Percentiles rank a stretch among this genome's conserved stretches.
These are phyloP conservation scores for Lontra canadensis DNA, from an alignment of 2,113 vertebrate species.

Conservation along the genomic window DNA sequence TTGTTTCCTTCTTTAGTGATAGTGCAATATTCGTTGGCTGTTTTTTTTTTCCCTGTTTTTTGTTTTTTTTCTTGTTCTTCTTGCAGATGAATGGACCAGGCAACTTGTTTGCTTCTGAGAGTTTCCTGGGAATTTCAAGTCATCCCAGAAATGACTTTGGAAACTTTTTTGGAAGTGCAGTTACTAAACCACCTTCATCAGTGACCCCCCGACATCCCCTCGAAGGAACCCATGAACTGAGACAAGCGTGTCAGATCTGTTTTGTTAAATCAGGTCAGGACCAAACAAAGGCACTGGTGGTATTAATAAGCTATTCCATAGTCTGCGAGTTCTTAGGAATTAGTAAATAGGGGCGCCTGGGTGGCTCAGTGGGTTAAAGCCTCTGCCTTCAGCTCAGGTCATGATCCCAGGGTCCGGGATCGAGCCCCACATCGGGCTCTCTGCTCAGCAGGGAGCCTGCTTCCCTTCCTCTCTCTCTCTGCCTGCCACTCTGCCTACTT, in stretches of 20 bases:
- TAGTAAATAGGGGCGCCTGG: no score
- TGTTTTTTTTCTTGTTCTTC: conserved; percentile 18
- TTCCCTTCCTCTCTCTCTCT: no score
- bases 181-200: conserved; percentile 77
- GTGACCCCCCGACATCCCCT: conserved; percentile 88
- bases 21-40: conserved; percentile 57
- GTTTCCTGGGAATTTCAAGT: conserved; percentile 87
- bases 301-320: neutral
- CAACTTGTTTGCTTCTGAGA: conserved; percentile 84
- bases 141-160: conserved; percentile 83
- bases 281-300: neutral
- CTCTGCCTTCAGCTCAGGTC: no score
- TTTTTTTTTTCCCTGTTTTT: neutral
- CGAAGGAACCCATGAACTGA: conserved; percentile 95
- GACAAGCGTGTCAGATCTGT: conserved; percentile 94
- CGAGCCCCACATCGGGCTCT: no score
- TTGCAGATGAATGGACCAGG: conserved; percentile 89
- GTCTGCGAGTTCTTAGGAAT: neutral
- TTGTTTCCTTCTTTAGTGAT: neutral
- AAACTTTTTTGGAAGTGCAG: conserved; percentile 80
- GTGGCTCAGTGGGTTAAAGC: no score
- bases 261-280: conserved; percentile 93
- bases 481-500: no score
- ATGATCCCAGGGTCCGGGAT: no score
- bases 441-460: no score